Base-by-base conservation (phyloP, 2,888 invertebrate species). In the Phorcus lineatus region DNA sequence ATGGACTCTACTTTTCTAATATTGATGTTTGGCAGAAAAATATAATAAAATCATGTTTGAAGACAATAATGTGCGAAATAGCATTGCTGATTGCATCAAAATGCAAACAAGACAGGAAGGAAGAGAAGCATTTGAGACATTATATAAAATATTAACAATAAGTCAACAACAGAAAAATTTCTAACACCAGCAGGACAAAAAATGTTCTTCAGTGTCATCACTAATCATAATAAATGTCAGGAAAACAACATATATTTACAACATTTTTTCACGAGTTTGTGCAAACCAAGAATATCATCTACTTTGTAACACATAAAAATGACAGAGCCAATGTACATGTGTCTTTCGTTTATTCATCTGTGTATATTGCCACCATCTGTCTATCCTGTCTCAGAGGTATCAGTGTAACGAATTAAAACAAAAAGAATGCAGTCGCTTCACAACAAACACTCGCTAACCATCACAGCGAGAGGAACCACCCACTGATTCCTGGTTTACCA, bases 351-450 rank as follows among this genome's bases (percentile, higher is more conserved):
- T 62, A 62, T 62, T 62, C 62, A 62, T 62, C 62, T 62, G 62
- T 62, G 28, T 28, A 24, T 62, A 62, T 62, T 16, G n/a, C 24
- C 28, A 28, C 62, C 62, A 62, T 62, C 62, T 62, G 62, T 28
- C 62, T 24, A 3, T 24, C 62, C 9, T 4, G 16, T 28, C 62
- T 22, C 62, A 62, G 62, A 28, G 24, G 28, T 62, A 62, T 62
- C 62, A 62, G 16, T 62, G 62, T 62, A 62, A 28, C 62, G n/a
- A 62, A 62, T 62, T 62, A 62, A 62, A 62, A 62, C 62, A 62
- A 62, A 22, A 62, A 28, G 62, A 22, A 62, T 62, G 62, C 28
- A 24, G 62, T 16, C 16, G 24, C 24, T 62, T 28, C 62, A 24
- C 24, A 62, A 62, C 62, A 62, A 16, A 62, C 62, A 57, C 57